Base-by-base conservation (phyloP, 2,888 invertebrate genomes). In the Dynastes tityus region DNA sequence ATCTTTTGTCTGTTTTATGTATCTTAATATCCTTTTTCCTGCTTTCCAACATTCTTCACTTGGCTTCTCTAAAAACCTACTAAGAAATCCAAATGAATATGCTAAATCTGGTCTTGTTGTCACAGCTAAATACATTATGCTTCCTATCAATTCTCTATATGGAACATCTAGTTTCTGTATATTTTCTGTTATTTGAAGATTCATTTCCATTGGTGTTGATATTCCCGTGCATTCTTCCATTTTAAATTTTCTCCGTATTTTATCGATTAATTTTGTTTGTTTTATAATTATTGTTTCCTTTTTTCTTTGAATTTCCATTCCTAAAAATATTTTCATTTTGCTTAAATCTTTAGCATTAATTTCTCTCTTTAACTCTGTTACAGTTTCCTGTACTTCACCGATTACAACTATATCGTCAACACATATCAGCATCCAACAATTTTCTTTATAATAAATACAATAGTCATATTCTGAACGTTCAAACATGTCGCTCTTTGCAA, bases 321-420 rank as follows among this genome's bases (percentile, higher is more conserved):
- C 63, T 63, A 63, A 32, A 3, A 29, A 63, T 63, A 29, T 32
- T 6, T 63, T 65, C 37, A 40, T n/a, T 65, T 65, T 37, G 11
- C 64, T n/a, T 32, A 64, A 37, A 37, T 40, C n/a, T 40, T n/a
- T 65, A 13, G n/a, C 37, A 2, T 64, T 64, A n/a, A 64, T 2
- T 32, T 64, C 64, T 29, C 29, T 1, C 32, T 64, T 64, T 32
- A 64, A 11, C 11, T 64, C 29, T 32, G 29, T 9, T 9, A 64
- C 0, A 32, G 37, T 64, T 64, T 2, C 11, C 11, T 32, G 1
- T 8, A 63, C 27, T 9, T 64, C n/a, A 13, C 64, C 64, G 9
- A 32, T 64, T 32, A 64, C 13, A 29, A 64, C 11, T 32, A 64
- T 37, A 37, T 64, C 64, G n/a, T 64, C 64, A 13, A 64, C 64